Evolutionary conservation across 2,113 vertebrate species (phyloP).

Genomic region (Pseudopodoces humilis): DNA sequence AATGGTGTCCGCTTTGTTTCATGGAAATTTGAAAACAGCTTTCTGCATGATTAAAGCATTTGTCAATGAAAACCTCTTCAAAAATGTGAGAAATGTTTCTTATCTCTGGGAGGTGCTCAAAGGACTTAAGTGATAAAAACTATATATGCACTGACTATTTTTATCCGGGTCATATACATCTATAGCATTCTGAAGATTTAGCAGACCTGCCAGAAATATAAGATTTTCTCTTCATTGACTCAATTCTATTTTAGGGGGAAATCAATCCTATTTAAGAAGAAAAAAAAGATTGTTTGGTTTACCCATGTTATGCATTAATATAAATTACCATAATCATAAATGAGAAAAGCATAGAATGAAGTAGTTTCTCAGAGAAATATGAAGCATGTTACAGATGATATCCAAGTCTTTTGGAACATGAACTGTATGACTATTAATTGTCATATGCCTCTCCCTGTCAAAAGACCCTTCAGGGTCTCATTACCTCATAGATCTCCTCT

Average conservation of each 20-base stretch:
- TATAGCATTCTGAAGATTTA: neutral
- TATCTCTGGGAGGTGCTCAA: constrained; percentile 69
- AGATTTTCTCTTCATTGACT: neutral
- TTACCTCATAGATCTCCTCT: neutral
- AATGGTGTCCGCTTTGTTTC: constrained; percentile 85
- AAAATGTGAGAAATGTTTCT: constrained; percentile 80
- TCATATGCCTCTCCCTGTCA: neutral
- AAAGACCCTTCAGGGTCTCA: neutral
- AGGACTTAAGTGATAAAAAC: constrained; percentile 49
- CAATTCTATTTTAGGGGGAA: neutral
- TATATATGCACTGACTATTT: constrained; percentile 45
- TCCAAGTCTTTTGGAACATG: neutral
- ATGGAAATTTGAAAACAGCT: constrained; percentile 88
- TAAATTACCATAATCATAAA: neutral
- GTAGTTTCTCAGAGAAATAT: neutral
- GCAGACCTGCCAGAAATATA: neutral
- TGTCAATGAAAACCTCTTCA: constrained; percentile 78
- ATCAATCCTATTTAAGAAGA: neutral
- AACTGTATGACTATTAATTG: neutral
- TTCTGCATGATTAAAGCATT: constrained; percentile 88
- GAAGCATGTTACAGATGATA: neutral
- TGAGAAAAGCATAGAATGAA: neutral
- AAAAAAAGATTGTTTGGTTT: neutral
- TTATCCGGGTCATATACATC: constrained; percentile 5
- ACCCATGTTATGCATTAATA: neutral